Evolutionary conservation across 2,797 vertebrate species (phyloP).

Genomic region (Chromis chromis): DNA sequence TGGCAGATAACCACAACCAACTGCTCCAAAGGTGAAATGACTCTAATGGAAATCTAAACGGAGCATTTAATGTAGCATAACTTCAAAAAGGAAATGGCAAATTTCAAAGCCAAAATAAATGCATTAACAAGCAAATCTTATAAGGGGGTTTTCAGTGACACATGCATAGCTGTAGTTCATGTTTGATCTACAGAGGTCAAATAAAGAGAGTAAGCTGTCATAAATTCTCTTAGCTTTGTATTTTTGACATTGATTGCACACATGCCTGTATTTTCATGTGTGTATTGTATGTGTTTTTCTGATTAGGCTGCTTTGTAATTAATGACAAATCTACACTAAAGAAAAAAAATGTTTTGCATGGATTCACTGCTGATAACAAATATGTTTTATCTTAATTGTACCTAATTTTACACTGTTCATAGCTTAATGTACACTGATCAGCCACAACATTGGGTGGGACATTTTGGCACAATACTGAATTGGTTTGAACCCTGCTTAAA

Average conservation of each 20-base stretch:
- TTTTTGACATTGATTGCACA: conserved; percentile 2
- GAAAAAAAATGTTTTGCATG: no score
- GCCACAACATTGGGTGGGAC: no score
- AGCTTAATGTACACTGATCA: no score
- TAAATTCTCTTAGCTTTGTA: neutral
- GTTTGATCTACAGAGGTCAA: conserved; percentile 40
- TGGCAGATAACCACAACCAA: conserved; percentile 61
- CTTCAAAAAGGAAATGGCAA: conserved; percentile 73
- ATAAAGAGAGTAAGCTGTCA: neutral
- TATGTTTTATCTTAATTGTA: no score
- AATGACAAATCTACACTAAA: no score
- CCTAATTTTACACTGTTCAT: no score
- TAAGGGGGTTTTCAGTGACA: conserved; percentile 29
- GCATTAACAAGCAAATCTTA: conserved; percentile 54
- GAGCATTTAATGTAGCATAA: conserved; percentile 55
- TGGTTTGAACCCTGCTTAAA: no score
- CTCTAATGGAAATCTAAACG: conserved; percentile 55
- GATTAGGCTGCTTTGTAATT: no score
- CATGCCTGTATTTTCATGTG: neutral
- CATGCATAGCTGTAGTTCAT: conserved; percentile 12
- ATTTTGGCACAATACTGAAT: no score
- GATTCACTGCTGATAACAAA: no score
- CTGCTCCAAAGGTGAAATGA: conserved; percentile 67
- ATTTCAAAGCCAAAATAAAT: conserved; percentile 70
- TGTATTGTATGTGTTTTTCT: no score